phyloP scores from a whole-genome alignment of 2,888 invertebrate species.

The Caenorhabditis imperialis region DNA sequence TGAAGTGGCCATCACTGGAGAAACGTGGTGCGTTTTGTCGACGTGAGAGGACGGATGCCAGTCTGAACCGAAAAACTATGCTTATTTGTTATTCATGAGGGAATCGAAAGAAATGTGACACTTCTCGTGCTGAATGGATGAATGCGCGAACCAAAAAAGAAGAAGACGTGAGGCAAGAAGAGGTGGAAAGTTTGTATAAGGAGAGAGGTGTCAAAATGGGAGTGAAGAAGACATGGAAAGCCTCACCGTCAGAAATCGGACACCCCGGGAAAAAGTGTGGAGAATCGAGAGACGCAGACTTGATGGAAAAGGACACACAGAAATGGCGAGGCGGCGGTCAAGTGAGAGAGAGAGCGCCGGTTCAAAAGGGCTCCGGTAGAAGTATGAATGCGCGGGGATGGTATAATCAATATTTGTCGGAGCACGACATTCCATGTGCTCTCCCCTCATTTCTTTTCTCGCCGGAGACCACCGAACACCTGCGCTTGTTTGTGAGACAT shows the following conservation, averaged over 20 bases:
- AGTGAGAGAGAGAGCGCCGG: slow-evolving; percentile 16
- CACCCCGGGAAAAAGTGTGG: slow-evolving; percentile 18
- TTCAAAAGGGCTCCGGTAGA: background rate
- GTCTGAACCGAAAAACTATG: slow-evolving; percentile 23
- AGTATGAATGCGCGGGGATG: slow-evolving; percentile 5
- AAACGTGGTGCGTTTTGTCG: slow-evolving; percentile 48
- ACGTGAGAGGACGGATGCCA: slow-evolving; percentile 44
- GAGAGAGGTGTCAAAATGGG: slow-evolving; percentile 7
- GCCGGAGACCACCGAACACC: slow-evolving; percentile 20
- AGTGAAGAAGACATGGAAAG: slow-evolving; percentile 2
- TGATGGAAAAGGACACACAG: slow-evolving; percentile 49
- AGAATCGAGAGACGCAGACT: slow-evolving; percentile 10
- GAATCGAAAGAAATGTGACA: slow-evolving; percentile 35
- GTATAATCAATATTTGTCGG: slow-evolving; percentile 45
- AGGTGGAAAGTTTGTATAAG: slow-evolving; percentile 42
- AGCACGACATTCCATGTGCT: slow-evolving; percentile 23
- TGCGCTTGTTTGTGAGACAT: slow-evolving; percentile 40
- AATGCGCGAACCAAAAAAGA: slow-evolving; percentile 9
- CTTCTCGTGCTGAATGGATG: slow-evolving; percentile 16
- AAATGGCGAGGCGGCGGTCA: background rate
- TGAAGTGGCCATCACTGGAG: slow-evolving; percentile 45
- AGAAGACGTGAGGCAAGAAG: no score
- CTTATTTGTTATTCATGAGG: slow-evolving; percentile 31
- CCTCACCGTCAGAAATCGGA: slow-evolving; percentile 35
- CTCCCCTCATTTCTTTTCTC: slow-evolving; percentile 2